Evolutionary conservation across 1,140 invertebrate species (phyloP).

Genomic region (Papilio polyxenes): DNA sequence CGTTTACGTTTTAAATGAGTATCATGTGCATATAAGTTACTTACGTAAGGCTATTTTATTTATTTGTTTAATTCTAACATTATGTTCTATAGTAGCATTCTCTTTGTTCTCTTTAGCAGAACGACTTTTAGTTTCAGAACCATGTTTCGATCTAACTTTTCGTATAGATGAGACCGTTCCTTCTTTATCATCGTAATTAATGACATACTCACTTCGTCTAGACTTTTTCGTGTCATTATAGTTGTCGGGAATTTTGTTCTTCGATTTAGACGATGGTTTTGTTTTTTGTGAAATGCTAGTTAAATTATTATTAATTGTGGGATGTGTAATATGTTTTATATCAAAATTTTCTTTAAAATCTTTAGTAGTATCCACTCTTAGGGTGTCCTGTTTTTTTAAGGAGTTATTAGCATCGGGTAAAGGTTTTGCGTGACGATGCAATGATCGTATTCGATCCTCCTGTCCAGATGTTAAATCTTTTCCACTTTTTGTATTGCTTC

Average conservation of each 20-base stretch:
- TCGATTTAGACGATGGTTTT: constrained; percentile 43
- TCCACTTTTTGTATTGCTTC: constrained; percentile 18
- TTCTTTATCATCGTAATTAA: constrained; percentile 78
- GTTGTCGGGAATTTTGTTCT: constrained; percentile 45
- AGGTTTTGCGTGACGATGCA: constrained; percentile 36
- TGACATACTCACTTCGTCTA: constrained; percentile 69
- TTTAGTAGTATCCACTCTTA: constrained; percentile 1
- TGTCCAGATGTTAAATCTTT: constrained; percentile 29
- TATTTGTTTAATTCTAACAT: constrained; percentile 55
- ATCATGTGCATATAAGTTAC: constrained; percentile 72
- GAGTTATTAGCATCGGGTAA: constrained; percentile 31
- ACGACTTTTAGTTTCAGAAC: constrained; percentile 58
- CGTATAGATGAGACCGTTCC: constrained; percentile 74
- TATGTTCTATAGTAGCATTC: constrained; percentile 52
- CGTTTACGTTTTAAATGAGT: constrained; percentile 60
- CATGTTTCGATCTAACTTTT: constrained; percentile 62
- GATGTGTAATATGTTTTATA: constrained; percentile 33
- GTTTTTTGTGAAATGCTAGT: constrained; percentile 34
- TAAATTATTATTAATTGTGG: constrained; percentile 29
- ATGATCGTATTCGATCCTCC: constrained; percentile 33
- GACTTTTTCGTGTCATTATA: constrained; percentile 43
- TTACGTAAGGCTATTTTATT: constrained; percentile 73
- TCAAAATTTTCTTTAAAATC: constrained; percentile 14
- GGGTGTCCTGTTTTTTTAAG: constrained; percentile 33
- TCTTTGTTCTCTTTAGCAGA: constrained; percentile 58